phyloP scores from a whole-genome alignment of 2,888 invertebrate genomes.

The Hyalella azteca region DNA sequence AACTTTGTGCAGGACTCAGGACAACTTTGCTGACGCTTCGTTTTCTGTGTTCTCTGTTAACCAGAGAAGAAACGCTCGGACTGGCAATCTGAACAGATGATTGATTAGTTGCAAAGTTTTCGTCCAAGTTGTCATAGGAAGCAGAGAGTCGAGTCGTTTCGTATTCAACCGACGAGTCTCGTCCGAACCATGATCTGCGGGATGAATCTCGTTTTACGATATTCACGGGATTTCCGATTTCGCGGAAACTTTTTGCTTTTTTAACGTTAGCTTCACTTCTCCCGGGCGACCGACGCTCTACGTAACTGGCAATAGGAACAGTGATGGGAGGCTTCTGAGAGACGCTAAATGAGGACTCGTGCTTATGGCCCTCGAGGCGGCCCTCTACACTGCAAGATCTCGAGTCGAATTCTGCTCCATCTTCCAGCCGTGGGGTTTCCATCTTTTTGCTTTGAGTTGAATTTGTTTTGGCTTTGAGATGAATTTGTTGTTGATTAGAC shows the following conservation, averaged over 20 bases:
- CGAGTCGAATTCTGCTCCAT: background rate
- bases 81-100: background rate
- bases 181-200: constrained; percentile 23
- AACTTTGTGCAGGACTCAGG: background rate
- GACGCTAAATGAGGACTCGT: background rate
- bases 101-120: constrained; percentile 13
- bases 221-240: background rate
- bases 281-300: background rate
- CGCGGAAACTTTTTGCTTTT: constrained; percentile 34
- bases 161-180: constrained; percentile 12
- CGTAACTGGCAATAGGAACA: constrained; percentile 3
- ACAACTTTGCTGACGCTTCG: background rate
- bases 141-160: constrained; percentile 41
- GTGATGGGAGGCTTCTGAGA: background rate
- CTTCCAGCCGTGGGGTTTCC: background rate
- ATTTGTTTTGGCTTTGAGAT: background rate
- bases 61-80: constrained; percentile 4
- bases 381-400: constrained; percentile 46
- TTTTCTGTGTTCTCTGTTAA: background rate
- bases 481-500: background rate
- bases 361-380: constrained; percentile 36
- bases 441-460: too few species aligned
- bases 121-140: constrained; percentile 52
- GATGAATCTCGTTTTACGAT: constrained; percentile 2
- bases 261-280: constrained; percentile 11